A percentile compares a stretch with the other conserved stretches of the same genome.
phyloP scores from a whole-genome alignment of 2,797 vertebrate species.

The Choloepus didactylus region DNA sequence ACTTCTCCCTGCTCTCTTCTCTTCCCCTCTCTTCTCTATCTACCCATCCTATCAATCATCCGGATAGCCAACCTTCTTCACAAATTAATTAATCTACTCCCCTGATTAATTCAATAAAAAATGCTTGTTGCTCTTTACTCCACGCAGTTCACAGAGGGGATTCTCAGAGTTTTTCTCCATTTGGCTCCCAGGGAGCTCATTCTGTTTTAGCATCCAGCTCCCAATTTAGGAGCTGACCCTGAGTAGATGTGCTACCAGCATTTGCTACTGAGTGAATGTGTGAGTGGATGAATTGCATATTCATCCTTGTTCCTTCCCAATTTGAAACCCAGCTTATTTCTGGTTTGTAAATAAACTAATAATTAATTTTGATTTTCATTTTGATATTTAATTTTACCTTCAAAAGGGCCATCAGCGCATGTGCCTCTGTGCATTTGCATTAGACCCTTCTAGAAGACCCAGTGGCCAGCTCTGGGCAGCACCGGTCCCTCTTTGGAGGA shows the following conservation, averaged over 20 bases:
- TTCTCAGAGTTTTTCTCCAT: background rate
- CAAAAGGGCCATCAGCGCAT: too few species aligned
- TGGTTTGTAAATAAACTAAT: background rate
- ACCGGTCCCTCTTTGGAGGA: background rate
- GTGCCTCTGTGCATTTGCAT: background rate
- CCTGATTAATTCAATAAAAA: too few species aligned
- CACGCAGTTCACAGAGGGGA: fast-evolving
- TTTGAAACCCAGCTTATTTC: background rate
- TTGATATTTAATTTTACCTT: background rate
- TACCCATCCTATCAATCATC: background rate
- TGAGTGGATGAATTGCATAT: background rate
- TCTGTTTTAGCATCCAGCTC: too few species aligned
- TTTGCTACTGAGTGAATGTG: background rate
- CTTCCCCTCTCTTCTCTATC: background rate
- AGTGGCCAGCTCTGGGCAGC: background rate
- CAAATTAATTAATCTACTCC: background rate
- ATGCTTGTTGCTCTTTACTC: background rate
- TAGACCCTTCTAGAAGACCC: background rate
- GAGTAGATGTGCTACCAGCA: fast-evolving
- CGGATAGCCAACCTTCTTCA: background rate
- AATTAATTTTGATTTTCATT: background rate
- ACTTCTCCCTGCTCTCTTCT: background rate
- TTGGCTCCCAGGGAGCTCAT: too few species aligned
- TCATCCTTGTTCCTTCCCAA: background rate
- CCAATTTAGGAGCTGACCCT: background rate